Evolutionary conservation across 2,113 vertebrate species (phyloP).

Genomic region (Stegostoma tigrinum): DNA sequence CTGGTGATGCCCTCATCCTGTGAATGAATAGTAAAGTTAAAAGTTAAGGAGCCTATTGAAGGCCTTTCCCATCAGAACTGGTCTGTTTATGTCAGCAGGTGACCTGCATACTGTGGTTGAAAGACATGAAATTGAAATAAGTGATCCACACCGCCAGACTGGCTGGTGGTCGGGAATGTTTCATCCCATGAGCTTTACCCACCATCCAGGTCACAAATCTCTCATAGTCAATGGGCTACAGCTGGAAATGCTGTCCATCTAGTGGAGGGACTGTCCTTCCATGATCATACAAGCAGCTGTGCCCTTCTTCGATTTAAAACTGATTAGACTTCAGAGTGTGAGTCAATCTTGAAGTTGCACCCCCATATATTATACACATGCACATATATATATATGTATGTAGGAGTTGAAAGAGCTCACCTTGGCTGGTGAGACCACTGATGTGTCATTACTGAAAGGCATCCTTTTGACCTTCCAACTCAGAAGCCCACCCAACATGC

Average conservation of each 20-base stretch:
- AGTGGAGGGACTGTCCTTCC: background rate
- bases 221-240: background rate
- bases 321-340: too few relatives aligned
- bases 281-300: background rate
- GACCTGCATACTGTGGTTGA: background rate
- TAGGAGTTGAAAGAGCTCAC: background rate
- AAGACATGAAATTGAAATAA: background rate
- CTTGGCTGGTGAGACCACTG: background rate
- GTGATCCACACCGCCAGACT: background rate
- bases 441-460: too few relatives aligned
- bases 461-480: background rate
- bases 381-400: background rate
- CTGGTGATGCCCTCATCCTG: too few relatives aligned
- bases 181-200: too few relatives aligned
- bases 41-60: background rate
- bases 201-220: too few relatives aligned
- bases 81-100: background rate
- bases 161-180: too few relatives aligned
- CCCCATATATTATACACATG: too few relatives aligned
- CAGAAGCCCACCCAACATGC: too few relatives aligned
- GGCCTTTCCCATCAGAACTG: background rate
- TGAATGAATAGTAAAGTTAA: background rate
- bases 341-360: too few relatives aligned
- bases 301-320: background rate
- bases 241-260: background rate